A percentile compares a stretch with the other conserved stretches of the same genome.
phyloP scores from a whole-genome alignment of 1,140 invertebrate genomes.

The Cydia splendana region DNA sequence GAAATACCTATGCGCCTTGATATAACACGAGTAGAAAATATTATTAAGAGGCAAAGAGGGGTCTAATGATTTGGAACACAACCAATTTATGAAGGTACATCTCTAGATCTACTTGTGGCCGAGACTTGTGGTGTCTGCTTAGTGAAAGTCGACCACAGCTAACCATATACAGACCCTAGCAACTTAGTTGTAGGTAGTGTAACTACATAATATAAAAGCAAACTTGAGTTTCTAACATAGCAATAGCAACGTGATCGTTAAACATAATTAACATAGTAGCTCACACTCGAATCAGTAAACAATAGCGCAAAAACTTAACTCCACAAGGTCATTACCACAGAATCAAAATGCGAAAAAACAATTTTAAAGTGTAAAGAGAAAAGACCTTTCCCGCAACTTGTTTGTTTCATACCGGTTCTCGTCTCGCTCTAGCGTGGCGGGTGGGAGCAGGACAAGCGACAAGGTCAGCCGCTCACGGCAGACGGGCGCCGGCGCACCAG shows the following conservation, averaged over 20 bases:
- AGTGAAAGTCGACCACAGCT: background rate
- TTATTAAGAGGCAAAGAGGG: background rate
- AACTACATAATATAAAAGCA: background rate
- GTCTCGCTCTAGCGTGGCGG: conserved; percentile 41
- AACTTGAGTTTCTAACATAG: background rate
- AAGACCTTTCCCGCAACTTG: conserved; percentile 71
- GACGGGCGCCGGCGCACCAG: conserved; percentile 63
- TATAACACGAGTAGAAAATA: background rate
- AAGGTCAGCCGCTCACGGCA: conserved; percentile 76
- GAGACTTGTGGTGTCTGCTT: background rate
- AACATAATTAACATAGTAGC: background rate
- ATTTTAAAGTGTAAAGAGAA: conserved; percentile 69
- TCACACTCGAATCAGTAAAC: conserved; percentile 3
- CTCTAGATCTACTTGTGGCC: background rate
- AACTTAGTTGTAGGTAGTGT: background rate
- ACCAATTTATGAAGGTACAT: background rate
- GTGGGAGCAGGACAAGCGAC: conserved; percentile 61
- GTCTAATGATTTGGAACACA: background rate
- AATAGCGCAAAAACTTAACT: conserved; percentile 20
- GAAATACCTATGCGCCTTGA: background rate
- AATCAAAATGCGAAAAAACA: conserved; percentile 68
- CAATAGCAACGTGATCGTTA: background rate
- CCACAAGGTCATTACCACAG: conserved; percentile 67
- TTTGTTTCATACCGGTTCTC: conserved; percentile 58
- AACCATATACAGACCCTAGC: background rate